Conservation (phyloP, 2,888 invertebrate genomes). For the Caenorhabditis virilis region DNA sequence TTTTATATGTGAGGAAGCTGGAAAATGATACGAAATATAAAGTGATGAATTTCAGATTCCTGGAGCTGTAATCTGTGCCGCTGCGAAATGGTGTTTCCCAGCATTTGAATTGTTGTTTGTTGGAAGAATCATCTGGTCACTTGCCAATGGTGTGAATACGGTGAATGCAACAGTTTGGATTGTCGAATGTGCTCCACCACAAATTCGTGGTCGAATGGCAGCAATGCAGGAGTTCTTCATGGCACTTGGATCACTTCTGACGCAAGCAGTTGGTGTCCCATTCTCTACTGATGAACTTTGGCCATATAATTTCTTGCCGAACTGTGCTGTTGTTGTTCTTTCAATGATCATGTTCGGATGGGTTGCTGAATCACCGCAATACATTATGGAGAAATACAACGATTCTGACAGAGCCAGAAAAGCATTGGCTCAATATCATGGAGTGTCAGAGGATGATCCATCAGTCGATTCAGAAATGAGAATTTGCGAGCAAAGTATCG, state of each 20-base stretch:
- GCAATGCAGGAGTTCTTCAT: slow-evolving; percentile 59
- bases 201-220: slow-evolving; percentile 51
- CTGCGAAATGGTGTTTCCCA: slow-evolving; percentile 46
- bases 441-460: slow-evolving; percentile 41
- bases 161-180: slow-evolving; percentile 60
- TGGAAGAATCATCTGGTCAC: slow-evolving; percentile 54
- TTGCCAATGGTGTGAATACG: slow-evolving; percentile 54
- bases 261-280: slow-evolving; percentile 46
- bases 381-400: slow-evolving; percentile 43
- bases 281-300: slow-evolving; percentile 49
- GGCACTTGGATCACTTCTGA: slow-evolving; percentile 48
- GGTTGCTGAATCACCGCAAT: slow-evolving; percentile 46
- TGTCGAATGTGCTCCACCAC: slow-evolving; percentile 53
- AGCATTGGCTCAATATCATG: slow-evolving; percentile 48
- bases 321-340: slow-evolving; percentile 29
- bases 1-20: slow-evolving; percentile 35
- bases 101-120: slow-evolving; percentile 53
- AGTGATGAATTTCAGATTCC: slow-evolving; percentile 30
- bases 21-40: not conserved
- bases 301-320: slow-evolving; percentile 48
- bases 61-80: slow-evolving; percentile 39
- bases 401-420: slow-evolving; percentile 42
- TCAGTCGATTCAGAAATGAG: slow-evolving; percentile 46
- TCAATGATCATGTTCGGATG: slow-evolving; percentile 39
- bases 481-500: slow-evolving; percentile 37